phyloP scores from a whole-genome alignment of 2,797 vertebrate species.

The Parotocinclus haroldoi region DNA sequence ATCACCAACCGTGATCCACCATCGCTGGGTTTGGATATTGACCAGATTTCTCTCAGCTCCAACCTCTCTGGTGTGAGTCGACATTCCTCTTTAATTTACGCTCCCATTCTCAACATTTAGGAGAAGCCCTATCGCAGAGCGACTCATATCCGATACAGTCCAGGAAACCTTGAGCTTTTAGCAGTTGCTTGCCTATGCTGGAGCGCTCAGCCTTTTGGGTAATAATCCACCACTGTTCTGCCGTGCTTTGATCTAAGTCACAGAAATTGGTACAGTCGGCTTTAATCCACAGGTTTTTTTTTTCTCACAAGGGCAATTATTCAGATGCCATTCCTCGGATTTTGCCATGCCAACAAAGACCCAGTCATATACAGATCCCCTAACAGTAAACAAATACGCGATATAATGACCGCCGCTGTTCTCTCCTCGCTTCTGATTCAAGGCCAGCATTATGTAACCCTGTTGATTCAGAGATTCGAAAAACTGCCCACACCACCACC shows the following conservation, averaged over 20 bases:
- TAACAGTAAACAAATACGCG: slow-evolving; percentile 7
- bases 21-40: slow-evolving; percentile 68
- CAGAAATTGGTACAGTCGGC: too few relatives aligned
- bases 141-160: too few relatives aligned
- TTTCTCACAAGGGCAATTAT: slow-evolving; percentile 8
- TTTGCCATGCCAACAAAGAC: slow-evolving; percentile 2
- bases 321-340: slow-evolving; percentile 18
- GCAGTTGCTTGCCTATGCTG: too few relatives aligned
- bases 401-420: slow-evolving; percentile 13
- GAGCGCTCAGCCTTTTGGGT: too few relatives aligned
- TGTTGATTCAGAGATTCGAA: slow-evolving; percentile 17
- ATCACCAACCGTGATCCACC: slow-evolving; percentile 75
- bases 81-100: background rate
- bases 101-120: background rate
- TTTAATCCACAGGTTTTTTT: background rate
- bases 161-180: too few relatives aligned
- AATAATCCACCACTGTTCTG: background rate
- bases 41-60: slow-evolving; percentile 68
- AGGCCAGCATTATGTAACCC: slow-evolving; percentile 23
- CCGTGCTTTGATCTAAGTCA: background rate
- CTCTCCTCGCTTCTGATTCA: background rate
- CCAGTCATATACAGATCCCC: background rate
- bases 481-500: slow-evolving; percentile 1
- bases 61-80: slow-evolving; percentile 69
- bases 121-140: too few relatives aligned